These are phyloP conservation scores for Terrapene triunguis DNA, from an alignment of 2,113 vertebrate genomes.

Conservation along the genomic window DNA sequence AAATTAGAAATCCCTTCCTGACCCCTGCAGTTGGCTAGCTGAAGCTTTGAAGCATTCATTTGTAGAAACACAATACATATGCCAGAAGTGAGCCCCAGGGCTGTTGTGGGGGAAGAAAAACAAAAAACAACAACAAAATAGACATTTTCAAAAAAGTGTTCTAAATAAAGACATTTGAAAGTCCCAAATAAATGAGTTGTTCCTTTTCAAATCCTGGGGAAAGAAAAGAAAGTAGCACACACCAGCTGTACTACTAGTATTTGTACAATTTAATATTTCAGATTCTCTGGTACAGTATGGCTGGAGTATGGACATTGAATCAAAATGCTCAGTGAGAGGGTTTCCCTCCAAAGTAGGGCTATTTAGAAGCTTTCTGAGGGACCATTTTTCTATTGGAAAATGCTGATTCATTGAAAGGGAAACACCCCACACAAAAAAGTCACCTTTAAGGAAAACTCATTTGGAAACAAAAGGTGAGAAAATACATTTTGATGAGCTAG, in stretches of 20 bases:
- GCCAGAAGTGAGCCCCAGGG: too few species aligned
- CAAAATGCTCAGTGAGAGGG: neutral
- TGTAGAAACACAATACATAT: too few species aligned
- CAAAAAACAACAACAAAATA: neutral
- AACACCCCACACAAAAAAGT: too few species aligned
- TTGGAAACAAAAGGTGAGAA: neutral
- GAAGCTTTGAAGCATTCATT: too few species aligned
- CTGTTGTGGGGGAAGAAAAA: too few species aligned
- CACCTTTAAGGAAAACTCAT: neutral
- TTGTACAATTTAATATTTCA: neutral
- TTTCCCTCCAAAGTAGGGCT: neutral
- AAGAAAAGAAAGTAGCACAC: neutral
- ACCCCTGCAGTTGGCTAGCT: too few species aligned
- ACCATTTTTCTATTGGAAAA: too few species aligned
- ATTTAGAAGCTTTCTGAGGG: neutral
- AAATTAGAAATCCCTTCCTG: too few species aligned
- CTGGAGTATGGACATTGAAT: neutral
- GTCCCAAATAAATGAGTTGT: too few species aligned
- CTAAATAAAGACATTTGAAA: neutral
- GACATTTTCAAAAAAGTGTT: neutral
- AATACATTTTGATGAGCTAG: neutral
- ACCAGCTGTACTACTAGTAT: too few species aligned
- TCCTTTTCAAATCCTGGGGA: fast-evolving
- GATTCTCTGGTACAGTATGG: neutral
- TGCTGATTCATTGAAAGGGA: too few species aligned